Conservation (phyloP, 2,888 invertebrate species). For the Euzophera pinguis region DNA sequence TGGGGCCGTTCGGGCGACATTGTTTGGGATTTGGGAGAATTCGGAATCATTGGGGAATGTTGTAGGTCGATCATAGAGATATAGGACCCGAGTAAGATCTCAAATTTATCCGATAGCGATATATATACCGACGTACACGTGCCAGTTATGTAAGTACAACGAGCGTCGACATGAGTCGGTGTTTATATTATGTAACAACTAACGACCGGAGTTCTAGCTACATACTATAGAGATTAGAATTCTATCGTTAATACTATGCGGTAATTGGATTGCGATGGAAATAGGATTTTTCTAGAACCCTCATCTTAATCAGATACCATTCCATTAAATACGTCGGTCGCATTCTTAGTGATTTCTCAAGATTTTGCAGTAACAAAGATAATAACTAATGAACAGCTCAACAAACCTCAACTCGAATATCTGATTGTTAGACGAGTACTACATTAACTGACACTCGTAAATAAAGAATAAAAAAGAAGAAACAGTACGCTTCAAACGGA, state of each 20-base stretch:
- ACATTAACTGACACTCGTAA: too few species aligned
- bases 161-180: constrained; percentile 55
- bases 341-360: constrained; percentile 5
- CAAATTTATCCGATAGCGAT: constrained; percentile 13
- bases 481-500: too few species aligned
- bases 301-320: constrained; percentile 6
- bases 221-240: constrained; percentile 25
- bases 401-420: not conserved
- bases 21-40: not conserved
- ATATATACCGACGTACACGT: constrained; percentile 34
- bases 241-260: constrained; percentile 24
- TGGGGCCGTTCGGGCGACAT: constrained; percentile 8
- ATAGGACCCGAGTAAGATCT: constrained; percentile 17
- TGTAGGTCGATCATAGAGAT: constrained; percentile 16
- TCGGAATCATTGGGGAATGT: constrained; percentile 10
- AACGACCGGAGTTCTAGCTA: constrained; percentile 22
- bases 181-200: constrained; percentile 58
- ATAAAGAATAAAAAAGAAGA: not conserved
- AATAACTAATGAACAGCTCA: not conserved
- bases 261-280: constrained; percentile 24
- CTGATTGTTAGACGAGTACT: too few species aligned
- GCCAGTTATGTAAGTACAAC: constrained; percentile 40
- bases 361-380: not conserved
- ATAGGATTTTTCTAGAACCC: constrained; percentile 23
- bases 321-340: constrained; percentile 4